A percentile compares a stretch with the other conserved stretches of the same genome.
Conservation (phyloP, 2,888 invertebrate genomes). For the Cataglyphis cursor region DNA sequence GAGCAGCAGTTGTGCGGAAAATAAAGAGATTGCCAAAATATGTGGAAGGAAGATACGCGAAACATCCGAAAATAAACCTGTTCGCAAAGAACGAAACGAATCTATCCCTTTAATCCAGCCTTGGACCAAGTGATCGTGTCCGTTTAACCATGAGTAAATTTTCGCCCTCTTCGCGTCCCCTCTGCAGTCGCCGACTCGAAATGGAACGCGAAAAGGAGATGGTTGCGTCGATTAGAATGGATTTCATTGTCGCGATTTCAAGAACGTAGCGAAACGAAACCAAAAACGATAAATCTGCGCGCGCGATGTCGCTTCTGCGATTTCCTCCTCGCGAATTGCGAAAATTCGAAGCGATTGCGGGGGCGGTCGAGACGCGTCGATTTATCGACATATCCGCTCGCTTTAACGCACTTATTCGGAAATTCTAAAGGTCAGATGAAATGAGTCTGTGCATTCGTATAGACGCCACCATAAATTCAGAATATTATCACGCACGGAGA, state of each 20-base stretch:
- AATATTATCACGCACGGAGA: constrained; percentile 17
- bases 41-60: constrained; percentile 22
- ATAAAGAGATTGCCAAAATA: constrained; percentile 52
- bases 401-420: constrained; percentile 53
- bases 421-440: constrained; percentile 54
- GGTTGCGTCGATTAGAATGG: constrained; percentile 43
- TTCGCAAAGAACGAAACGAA: constrained; percentile 63
- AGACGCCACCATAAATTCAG: constrained; percentile 25
- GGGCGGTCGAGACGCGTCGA: constrained; percentile 47
- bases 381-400: constrained; percentile 50
- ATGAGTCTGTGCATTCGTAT: constrained; percentile 29
- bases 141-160: constrained; percentile 48
- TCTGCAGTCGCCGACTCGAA: constrained; percentile 22
- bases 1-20: constrained; percentile 32
- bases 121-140: constrained; percentile 63
- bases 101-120: constrained; percentile 79
- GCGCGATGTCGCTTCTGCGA: constrained; percentile 37
- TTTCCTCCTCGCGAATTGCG: constrained; percentile 45
- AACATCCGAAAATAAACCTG: constrained; percentile 31
- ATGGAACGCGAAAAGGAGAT: constrained; percentile 34
- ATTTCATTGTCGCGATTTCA: constrained; percentile 42
- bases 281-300: constrained; percentile 51
- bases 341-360: constrained; percentile 32
- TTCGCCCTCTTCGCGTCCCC: constrained; percentile 26
- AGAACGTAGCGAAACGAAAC: constrained; percentile 27